Evolutionary conservation across 2,888 invertebrate species (phyloP).

Genomic region (Mesorhabditis spiculigera): DNA sequence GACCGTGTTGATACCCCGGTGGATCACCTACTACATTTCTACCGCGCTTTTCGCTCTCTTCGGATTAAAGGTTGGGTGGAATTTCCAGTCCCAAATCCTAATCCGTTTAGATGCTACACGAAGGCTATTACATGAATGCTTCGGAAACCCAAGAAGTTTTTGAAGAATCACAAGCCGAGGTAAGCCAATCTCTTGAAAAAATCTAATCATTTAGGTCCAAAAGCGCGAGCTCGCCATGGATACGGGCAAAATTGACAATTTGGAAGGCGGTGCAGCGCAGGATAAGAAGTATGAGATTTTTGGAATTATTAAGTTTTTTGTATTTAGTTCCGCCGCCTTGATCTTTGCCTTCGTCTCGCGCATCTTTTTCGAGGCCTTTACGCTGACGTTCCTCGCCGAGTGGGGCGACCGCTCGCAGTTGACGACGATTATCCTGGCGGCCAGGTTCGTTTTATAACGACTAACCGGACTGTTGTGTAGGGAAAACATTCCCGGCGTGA

Average conservation of each 20-base stretch:
- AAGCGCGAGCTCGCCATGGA: constrained; percentile 52
- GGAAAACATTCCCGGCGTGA: constrained; percentile 83
- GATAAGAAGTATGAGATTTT: constrained; percentile 4
- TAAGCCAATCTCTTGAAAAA: constrained; percentile 64
- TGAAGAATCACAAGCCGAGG: constrained; percentile 90
- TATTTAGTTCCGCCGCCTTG: constrained; percentile 34
- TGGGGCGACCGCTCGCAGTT: constrained; percentile 98
- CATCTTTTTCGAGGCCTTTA: constrained; percentile 82
- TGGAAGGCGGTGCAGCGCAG: constrained; percentile 40
- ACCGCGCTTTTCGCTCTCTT: constrained; percentile 91
- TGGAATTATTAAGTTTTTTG: too few species aligned
- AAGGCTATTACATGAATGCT: constrained; percentile 67
- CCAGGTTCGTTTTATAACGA: constrained; percentile 70
- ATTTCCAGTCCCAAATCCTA: not conserved
- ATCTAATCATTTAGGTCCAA: constrained; percentile 11
- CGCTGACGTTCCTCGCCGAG: constrained; percentile 94
- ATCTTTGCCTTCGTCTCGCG: constrained; percentile 63
- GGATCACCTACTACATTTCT: constrained; percentile 89
- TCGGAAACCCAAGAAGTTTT: constrained; percentile 89
- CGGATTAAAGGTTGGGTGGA: constrained; percentile 69
- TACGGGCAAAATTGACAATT: constrained; percentile 41
- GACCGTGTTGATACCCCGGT: constrained; percentile 85
- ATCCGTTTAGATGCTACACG: constrained; percentile 81
- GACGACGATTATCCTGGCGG: constrained; percentile 92
- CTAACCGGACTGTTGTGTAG: not conserved